These are phyloP conservation scores for Diacarnus erythraeanus DNA, from an alignment of 37 sponge, comb jelly and placozoan genomes.

Conservation along the genomic window DNA sequence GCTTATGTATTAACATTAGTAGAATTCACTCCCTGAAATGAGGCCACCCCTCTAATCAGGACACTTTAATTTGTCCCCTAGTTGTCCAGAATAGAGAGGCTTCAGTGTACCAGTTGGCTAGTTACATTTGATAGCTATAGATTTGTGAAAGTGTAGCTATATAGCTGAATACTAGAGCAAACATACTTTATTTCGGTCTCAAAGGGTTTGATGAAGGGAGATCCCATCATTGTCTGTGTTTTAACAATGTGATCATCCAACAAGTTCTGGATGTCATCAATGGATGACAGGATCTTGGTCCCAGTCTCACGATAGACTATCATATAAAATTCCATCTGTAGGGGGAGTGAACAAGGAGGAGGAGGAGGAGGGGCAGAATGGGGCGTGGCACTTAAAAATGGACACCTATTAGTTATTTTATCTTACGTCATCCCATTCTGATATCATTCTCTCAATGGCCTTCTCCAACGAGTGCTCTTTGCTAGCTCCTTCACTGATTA, in stretches of 20 bases:
- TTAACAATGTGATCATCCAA: conserved; percentile 99
- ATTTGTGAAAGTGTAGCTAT: too few species aligned
- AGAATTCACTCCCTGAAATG: too few species aligned
- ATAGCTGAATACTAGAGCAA: too few species aligned
- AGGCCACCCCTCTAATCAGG: too few species aligned
- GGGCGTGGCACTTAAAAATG: background rate
- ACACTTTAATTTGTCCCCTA: too few species aligned
- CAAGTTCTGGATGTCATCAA: conserved; percentile 98
- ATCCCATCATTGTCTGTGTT: conserved; percentile 99
- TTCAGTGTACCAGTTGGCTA: too few species aligned
- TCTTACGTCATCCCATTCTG: conserved; percentile 92
- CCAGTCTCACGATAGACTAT: conserved; percentile 95
- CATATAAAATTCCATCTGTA: conserved; percentile 86
- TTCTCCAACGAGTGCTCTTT: conserved; percentile 98
- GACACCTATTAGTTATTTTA: background rate
- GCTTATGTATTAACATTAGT: too few species aligned
- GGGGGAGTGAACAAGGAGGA: background rate
- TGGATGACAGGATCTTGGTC: conserved; percentile 92
- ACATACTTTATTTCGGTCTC: conserved; percentile 88
- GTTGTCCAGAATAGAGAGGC: too few species aligned
- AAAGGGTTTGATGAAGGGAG: conserved; percentile 99
- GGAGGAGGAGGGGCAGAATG: too few species aligned
- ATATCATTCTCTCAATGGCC: conserved; percentile 95
- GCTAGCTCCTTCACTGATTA: conserved; percentile 97
- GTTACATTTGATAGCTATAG: too few species aligned